Evolutionary conservation across 2,797 vertebrate genomes (phyloP), one percentile per base, ranked within the genome.

Genomic region (Otolemur crassicaudatus): DNA sequence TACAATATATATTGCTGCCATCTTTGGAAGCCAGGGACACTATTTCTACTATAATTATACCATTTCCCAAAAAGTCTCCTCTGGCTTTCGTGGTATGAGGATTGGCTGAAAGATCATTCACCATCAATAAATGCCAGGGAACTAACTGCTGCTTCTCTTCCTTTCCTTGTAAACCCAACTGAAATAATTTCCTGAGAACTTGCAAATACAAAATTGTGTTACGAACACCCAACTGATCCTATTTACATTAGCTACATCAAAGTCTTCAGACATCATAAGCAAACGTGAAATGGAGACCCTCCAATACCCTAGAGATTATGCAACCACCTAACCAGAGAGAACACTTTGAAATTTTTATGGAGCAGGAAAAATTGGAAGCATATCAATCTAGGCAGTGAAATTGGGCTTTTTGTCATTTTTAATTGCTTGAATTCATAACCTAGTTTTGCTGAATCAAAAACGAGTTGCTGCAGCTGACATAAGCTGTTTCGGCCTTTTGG

Each of bases 351-450:
- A 94, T 94, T 97, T 96, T 97, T 96, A 98, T 90, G 88, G 94
- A 97, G 89, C 8, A 65, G 77, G 95, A 94, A 95, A 95, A 70
- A 86, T 63, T 97, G 90, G 89, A 98, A 97, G 87, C 89, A 9
- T 86, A 97, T 97, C 97, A 97, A 76, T 95, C 85, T 95, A 96
- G 82, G 92, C 87, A 98, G 97, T 97, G 97, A 98, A 98, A 97
- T 86, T 61, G 92, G 94, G 90, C 95, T 97, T 98, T 98, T 97
- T 97, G 93, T 98, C 97, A 98, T 81, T 92, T 98, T 98, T 98
- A 98, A 98, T 98, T 98, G 98, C 98, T 97, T 97, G 88, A 97
- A 98, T 98, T 98, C 97, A 98, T 98, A 98, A 98, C 97, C 97
- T 72, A 97, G 90, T 97, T 98, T 94, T 97, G 96, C 97, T 96